Conservation (phyloP, 2,888 invertebrate species). For the Hypomecis atomaria region DNA sequence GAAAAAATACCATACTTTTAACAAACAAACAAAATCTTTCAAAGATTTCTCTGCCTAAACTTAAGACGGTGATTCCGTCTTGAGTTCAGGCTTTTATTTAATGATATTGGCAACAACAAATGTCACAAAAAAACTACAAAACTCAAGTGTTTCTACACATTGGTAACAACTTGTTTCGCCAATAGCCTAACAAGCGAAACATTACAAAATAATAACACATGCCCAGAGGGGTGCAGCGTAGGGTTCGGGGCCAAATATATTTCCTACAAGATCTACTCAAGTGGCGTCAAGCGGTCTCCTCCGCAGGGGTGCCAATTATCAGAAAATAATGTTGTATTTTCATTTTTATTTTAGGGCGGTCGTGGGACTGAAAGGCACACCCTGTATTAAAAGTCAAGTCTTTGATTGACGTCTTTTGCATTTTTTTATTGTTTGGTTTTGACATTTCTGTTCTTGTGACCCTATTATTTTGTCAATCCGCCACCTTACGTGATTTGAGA, state of each 20-base stretch:
- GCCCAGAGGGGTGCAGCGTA: conserved; percentile 59
- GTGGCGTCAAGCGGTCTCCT: conserved; percentile 74
- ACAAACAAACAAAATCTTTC: too few species aligned
- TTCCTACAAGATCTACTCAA: conserved; percentile 80
- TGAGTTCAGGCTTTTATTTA: too few species aligned
- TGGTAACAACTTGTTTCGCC: conserved; percentile 51
- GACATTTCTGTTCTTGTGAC: conserved; percentile 66
- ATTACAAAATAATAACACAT: conserved; percentile 72
- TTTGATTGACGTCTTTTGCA: conserved; percentile 78
- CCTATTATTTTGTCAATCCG: conserved; percentile 47
- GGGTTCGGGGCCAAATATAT: conserved; percentile 64
- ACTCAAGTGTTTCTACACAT: conserved; percentile 29
- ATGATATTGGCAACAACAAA: too few species aligned
- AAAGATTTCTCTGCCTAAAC: too few species aligned
- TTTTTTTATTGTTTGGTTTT: conserved; percentile 71
- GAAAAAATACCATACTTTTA: too few species aligned
- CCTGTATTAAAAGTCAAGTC: conserved; percentile 77
- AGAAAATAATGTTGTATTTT: conserved; percentile 80
- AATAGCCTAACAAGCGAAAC: conserved; percentile 63
- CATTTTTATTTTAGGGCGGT: conserved; percentile 83
- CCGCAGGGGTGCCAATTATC: conserved; percentile 83
- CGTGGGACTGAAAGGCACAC: conserved; percentile 82
- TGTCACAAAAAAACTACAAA: conserved; percentile 5
- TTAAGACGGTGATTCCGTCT: too few species aligned
- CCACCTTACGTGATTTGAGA: conserved; percentile 35